phyloP scores from a whole-genome alignment of 2,797 vertebrate species.

The Micromesistius poutassou region DNA sequence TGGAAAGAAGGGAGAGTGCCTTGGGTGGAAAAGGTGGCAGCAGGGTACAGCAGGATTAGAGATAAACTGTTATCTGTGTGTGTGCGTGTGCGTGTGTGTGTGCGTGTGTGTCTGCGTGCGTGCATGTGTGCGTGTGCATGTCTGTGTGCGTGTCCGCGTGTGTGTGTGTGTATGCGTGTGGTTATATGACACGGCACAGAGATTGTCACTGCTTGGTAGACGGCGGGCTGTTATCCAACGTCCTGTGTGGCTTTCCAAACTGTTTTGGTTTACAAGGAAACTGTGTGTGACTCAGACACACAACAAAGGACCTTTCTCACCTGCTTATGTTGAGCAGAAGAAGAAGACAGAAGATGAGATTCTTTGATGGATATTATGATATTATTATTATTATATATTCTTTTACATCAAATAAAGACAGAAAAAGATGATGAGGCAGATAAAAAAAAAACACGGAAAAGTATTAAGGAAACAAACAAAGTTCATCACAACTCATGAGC shows the following conservation, averaged over 20 bases:
- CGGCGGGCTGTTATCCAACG: conserved; percentile 1
- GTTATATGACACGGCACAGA: conserved; percentile 35
- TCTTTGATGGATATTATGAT: background rate
- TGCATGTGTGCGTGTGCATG: background rate
- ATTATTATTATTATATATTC: too few species aligned
- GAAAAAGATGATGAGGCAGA: too few species aligned
- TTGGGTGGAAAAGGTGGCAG: conserved; percentile 24
- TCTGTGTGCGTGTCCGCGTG: background rate
- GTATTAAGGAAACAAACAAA: background rate
- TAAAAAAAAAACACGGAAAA: background rate
- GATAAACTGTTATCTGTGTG: conserved; percentile 27
- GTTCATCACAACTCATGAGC: background rate
- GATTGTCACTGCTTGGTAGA: conserved; percentile 8
- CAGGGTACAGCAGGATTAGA: conserved; percentile 3
- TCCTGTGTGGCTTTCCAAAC: conserved; percentile 19
- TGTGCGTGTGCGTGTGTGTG: conserved; percentile 21
- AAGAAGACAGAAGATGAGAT: background rate
- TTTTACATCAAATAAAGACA: too few species aligned
- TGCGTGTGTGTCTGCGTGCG: background rate
- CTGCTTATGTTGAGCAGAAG: background rate
- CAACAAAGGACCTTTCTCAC: background rate
- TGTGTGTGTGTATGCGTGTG: background rate
- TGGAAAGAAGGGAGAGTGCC: background rate
- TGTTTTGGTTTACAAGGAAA: background rate
- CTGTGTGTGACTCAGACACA: background rate